phyloP scores from a whole-genome alignment of 2,797 vertebrate species.

The Lindbergichthys nudifrons region DNA sequence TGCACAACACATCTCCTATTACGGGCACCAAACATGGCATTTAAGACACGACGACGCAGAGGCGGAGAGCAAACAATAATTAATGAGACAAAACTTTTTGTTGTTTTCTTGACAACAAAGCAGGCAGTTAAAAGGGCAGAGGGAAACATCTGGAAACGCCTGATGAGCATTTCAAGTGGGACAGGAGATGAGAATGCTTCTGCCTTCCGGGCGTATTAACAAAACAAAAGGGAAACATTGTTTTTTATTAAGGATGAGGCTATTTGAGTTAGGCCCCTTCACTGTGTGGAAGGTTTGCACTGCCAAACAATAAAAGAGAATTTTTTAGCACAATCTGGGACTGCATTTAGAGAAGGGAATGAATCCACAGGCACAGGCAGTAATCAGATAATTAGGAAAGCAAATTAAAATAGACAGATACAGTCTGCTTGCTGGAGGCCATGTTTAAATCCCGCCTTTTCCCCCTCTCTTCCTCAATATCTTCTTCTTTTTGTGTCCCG shows the following conservation, averaged over 20 bases:
- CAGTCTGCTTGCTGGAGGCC: conserved; percentile 73
- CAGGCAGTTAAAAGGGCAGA: conserved; percentile 53
- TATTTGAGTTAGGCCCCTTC: conserved; percentile 51
- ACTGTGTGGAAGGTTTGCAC: conserved; percentile 60
- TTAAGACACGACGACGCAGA: conserved; percentile 48
- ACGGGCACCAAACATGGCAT: conserved; percentile 43
- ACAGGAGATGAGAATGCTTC: conserved; percentile 54
- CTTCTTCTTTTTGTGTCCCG: conserved; percentile 47
- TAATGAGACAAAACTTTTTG: conserved; percentile 73
- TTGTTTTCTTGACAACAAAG: conserved; percentile 73
- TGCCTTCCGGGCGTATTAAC: conserved; percentile 72
- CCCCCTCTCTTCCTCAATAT: conserved; percentile 25
- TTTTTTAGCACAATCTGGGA: conserved; percentile 71
- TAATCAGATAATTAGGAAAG: conserved; percentile 84
- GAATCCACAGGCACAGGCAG: conserved; percentile 72
- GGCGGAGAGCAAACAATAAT: conserved; percentile 67
- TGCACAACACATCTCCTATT: conserved; percentile 19
- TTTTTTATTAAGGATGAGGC: background rate
- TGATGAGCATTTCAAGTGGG: conserved; percentile 71
- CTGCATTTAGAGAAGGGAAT: conserved; percentile 74
- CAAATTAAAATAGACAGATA: conserved; percentile 83
- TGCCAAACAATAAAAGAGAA: conserved; percentile 77
- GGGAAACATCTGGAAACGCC: conserved; percentile 75
- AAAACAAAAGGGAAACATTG: conserved; percentile 20
- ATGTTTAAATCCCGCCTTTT: conserved; percentile 54